Base-by-base conservation (phyloP, 2,888 invertebrate species). In the Heteromyza rotundicornis region DNA sequence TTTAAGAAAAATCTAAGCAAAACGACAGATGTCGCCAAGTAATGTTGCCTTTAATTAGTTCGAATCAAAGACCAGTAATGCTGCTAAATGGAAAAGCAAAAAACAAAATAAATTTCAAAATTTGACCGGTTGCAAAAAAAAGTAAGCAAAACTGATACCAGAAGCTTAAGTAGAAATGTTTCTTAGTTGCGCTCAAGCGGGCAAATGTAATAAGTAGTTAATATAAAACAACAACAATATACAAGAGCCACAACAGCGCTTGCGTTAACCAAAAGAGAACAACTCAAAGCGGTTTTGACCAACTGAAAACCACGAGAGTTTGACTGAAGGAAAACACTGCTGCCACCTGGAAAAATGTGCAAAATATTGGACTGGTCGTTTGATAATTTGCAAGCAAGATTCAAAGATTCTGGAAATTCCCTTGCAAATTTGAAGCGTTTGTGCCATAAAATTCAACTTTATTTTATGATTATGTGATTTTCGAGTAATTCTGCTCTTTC, bases 1-100 rank as follows among this genome's bases (percentile, higher is more conserved):
- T 19, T 19, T 49, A 49, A 49, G 17, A 35, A 55, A 14, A 14
- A 47, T 57, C 27, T 24, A 22, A 59, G 22, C 50, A 24, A 19
- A 12, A n/a, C 17, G n/a, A 17, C 55, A 60, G 60, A 54, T 60
- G 40, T 40, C 40, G 40, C 16, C 16, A 7, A n/a, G 14, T 19
- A 20, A n/a, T 27, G 44, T 40, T 40, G 40, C 40, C 10, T 40
- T n/a, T 40, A 40, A 40, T 7, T 40, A 14, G 16, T 40, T n/a
- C n/a, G 19, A 47, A 47, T 3, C 19, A 3, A 47, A 14, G 7
- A 19, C 19, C 20, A 19, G 20, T 3, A n/a, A 40, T 40, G n/a
- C 14, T 47, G 17, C 5, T 5, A 47, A 47, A 47, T 20, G 19
- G 19, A 2, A 47, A 19, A 17, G 7, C 47, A 47, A 47, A 47